Conservation (phyloP, 2,113 vertebrate species). For the Epinephelus moara region DNA sequence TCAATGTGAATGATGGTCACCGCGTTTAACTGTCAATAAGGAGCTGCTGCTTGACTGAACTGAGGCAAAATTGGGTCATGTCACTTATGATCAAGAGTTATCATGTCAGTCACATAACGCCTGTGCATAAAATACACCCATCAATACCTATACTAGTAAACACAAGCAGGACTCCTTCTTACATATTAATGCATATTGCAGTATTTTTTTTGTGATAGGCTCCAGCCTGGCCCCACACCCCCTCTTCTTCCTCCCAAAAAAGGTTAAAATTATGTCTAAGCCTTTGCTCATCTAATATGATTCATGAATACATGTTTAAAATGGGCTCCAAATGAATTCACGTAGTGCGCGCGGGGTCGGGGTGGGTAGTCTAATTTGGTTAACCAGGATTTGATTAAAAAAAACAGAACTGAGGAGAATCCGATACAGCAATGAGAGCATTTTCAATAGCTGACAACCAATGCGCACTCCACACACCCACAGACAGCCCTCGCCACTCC, state of each 20-base stretch:
- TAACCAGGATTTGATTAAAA: conserved; percentile 65
- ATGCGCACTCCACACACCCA: conserved; percentile 78
- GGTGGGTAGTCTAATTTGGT: conserved; percentile 54
- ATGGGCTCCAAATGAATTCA: conserved; percentile 58
- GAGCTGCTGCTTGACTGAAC: conserved; percentile 38
- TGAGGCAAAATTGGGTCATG: conserved; percentile 43
- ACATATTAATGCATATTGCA: conserved; percentile 28
- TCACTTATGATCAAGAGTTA: conserved; percentile 43
- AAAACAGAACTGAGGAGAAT: conserved; percentile 60
- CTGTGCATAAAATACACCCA: neutral
- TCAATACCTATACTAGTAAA: neutral
- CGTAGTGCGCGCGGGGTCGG: conserved; percentile 17
- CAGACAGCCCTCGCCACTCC: conserved; percentile 65
- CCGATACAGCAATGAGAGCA: conserved; percentile 65
- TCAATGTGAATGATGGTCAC: conserved; percentile 65
- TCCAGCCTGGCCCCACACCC: neutral
- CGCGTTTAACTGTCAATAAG: conserved; percentile 52
- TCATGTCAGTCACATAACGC: neutral
- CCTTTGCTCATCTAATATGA: conserved; percentile 40
- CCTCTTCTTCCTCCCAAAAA: conserved; percentile 1
- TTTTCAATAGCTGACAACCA: conserved; percentile 68
- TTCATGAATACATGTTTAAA: conserved; percentile 53
- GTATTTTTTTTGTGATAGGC: conserved; percentile 2
- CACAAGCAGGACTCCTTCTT: neutral
- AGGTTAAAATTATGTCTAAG: conserved; percentile 25